phyloP scores from a whole-genome alignment of 2,888 invertebrate species.

The Callyntrura sp. region DNA sequence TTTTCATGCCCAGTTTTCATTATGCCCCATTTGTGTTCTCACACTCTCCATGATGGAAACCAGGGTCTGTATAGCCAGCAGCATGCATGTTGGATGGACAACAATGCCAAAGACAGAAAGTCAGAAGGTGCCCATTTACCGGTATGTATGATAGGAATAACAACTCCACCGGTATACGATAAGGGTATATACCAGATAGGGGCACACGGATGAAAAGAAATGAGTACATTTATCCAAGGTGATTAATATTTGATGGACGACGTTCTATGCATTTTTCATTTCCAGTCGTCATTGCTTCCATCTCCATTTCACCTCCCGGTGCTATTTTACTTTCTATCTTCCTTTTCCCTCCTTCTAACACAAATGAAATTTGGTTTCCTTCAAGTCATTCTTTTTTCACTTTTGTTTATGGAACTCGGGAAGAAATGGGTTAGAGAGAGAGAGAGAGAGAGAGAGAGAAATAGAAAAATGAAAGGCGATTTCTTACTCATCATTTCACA shows the following conservation, averaged over 20 bases:
- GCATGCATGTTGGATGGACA: background rate
- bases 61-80: background rate
- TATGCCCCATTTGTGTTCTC: background rate
- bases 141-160: background rate
- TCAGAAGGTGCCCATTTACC: background rate
- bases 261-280: slow-evolving; percentile 77
- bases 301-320: slow-evolving; percentile 34
- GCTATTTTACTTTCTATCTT: slow-evolving; percentile 10
- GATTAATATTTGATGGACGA: slow-evolving; percentile 79
- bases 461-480: slow-evolving; percentile 46
- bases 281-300: slow-evolving; percentile 46
- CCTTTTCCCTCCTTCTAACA: slow-evolving; percentile 22
- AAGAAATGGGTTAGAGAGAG: background rate
- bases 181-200: background rate
- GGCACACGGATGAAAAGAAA: slow-evolving; percentile 41
- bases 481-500: slow-evolving; percentile 74
- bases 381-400: slow-evolving; percentile 46
- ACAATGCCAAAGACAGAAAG: slow-evolving; percentile 52
- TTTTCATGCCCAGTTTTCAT: slow-evolving; percentile 27
- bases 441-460: no score
- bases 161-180: slow-evolving; percentile 4
- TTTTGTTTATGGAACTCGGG: slow-evolving; percentile 61
- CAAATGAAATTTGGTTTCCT: slow-evolving; percentile 52
- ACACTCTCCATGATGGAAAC: slow-evolving; percentile 5
- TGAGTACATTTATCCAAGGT: slow-evolving; percentile 75